Percentiles rank a stretch among this genome's conserved stretches.
phyloP scores from a whole-genome alignment of 2,113 vertebrate genomes.

The Ellobius talpinus region DNA sequence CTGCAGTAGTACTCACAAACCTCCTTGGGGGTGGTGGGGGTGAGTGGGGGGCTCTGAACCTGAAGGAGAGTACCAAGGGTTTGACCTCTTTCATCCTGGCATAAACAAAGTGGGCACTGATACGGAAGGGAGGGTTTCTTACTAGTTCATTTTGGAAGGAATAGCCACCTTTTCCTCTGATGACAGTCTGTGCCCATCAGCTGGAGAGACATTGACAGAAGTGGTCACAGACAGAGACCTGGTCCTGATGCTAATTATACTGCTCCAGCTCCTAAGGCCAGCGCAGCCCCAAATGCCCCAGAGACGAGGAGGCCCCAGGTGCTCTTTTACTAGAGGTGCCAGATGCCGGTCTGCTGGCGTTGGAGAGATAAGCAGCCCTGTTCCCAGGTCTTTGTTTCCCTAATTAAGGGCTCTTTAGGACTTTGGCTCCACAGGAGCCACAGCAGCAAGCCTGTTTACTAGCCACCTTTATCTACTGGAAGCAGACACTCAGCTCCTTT shows the following conservation, averaged over 20 bases:
- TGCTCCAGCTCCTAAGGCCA: not conserved
- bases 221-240: not conserved
- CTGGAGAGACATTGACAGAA: conserved; percentile 9
- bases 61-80: not conserved
- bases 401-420: conserved; percentile 63
- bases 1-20: not conserved
- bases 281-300: not conserved
- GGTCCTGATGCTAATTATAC: not conserved
- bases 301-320: not conserved
- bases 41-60: not conserved
- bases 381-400: conserved; percentile 36
- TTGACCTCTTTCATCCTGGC: not conserved
- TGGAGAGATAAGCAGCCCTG: conserved; percentile 31
- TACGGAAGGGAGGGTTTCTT: not conserved
- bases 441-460: conserved; percentile 65
- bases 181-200: not conserved
- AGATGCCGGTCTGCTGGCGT: not conserved
- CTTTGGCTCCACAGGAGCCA: not conserved
- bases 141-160: not conserved
- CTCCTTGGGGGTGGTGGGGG: not conserved
- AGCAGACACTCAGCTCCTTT: conserved; percentile 19
- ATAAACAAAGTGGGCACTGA: not conserved
- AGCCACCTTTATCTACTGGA: conserved; percentile 45
- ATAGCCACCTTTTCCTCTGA: not conserved
- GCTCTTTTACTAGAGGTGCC: not conserved